Evolutionary conservation across 2,113 vertebrate species (phyloP), one percentile per base, ranked within the genome.

Genomic region (Xenopus borealis): DNA sequence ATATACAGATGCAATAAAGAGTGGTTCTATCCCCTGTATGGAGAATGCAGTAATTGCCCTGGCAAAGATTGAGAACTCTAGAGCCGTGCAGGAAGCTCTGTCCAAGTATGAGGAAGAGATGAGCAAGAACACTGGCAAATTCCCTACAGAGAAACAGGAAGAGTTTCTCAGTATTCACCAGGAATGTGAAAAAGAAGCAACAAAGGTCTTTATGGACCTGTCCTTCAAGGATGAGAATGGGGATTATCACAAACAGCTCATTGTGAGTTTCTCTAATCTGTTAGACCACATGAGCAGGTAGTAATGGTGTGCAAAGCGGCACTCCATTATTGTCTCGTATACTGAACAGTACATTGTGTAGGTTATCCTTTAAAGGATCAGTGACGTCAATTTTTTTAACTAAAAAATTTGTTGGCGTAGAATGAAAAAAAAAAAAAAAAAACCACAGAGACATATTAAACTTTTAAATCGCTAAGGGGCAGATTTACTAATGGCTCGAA

Each of bases 1-100:
- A 12, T 87, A 86, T 2, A 72, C 86, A 61, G 73, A 75, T 14
- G 75, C 81, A 0, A 85, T 87, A 69, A 61, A 75, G 44, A 86
- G 80, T 3, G 83, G 85, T 6, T 10, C 58, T 0, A 27, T 85
- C 23, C 83, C 83, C 0, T 87, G 86, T 75, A 66, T 86, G 77
- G 86, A 87, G 68, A 87, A 82, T 0, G 78, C 82, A 0, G 82
- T 85, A 1, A 17, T 62, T 17, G 20, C 77, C 33, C n/a, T 86
- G 75, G 64, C 82, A 0, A 2, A 78, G 68, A 79, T 83, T 2
- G 82, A 87, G 71, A 87, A 87, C 12, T 8, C 67, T 20, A 0
- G 81, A 81, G 1, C 19, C 81, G 8, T 30, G 27, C 52, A 79
- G 18, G 57, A 73, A 53, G 83, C 78, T 8, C 7, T 80, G 53